A percentile compares a stretch with the other conserved stretches of the same genome.
Evolutionary conservation across 2,888 invertebrate genomes (phyloP).

Genomic region (Buathra laborator): DNA sequence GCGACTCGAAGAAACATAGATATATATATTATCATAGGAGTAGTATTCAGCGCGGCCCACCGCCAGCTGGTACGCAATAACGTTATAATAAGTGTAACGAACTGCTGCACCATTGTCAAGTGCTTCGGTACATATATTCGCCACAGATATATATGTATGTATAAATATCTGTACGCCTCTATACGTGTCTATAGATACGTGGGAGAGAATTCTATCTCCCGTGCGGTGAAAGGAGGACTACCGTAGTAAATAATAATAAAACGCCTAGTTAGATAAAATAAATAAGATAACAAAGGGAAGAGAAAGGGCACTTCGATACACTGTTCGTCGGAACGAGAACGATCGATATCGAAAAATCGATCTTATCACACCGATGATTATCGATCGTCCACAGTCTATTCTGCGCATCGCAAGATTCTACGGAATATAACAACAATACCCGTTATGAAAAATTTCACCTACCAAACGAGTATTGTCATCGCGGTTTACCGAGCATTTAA

Average conservation of each 20-base stretch:
- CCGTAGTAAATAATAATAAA: conserved; percentile 30
- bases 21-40: conserved; percentile 45
- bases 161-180: background rate
- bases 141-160: background rate
- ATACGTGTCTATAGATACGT: background rate
- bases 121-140: conserved; percentile 5
- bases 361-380: conserved; percentile 33
- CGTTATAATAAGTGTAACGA: conserved; percentile 54
- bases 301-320: conserved; percentile 18
- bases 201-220: conserved; percentile 11
- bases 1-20: conserved; percentile 38
- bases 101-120: conserved; percentile 25
- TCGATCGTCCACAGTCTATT: conserved; percentile 13
- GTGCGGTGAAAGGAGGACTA: conserved; percentile 3
- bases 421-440: background rate
- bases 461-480: background rate
- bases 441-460: background rate
- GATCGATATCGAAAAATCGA: conserved; percentile 40
- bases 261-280: conserved; percentile 33
- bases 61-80: conserved; percentile 53
- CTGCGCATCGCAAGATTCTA: background rate
- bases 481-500: conserved; percentile 8
- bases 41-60: conserved; percentile 42
- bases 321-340: conserved; percentile 25
- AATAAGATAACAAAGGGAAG: conserved; percentile 37